Conservation (phyloP, 2,113 vertebrate genomes). For the Larimichthys crocea region DNA sequence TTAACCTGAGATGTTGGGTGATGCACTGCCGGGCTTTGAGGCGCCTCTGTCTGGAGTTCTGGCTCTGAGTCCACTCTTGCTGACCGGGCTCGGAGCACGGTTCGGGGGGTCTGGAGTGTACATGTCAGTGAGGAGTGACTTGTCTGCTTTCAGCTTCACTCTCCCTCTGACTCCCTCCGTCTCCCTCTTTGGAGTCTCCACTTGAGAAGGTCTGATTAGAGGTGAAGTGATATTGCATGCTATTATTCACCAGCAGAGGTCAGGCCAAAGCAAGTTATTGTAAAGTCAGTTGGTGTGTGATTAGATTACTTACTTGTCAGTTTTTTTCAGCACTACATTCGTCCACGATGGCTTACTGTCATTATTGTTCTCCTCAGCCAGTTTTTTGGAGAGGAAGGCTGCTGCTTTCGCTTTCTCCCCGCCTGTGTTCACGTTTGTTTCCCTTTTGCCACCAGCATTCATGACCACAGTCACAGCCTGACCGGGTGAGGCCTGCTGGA, state of each 20-base stretch:
- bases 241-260: constrained; percentile 37
- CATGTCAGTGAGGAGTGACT: constrained; percentile 63
- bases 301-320: constrained; percentile 61
- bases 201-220: constrained; percentile 51
- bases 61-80: neutral
- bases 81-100: neutral
- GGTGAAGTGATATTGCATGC: neutral
- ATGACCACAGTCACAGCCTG: constrained; percentile 52
- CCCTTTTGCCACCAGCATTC: constrained; percentile 29
- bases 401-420: constrained; percentile 24
- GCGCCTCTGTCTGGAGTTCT: constrained; percentile 57
- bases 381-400: constrained; percentile 78
- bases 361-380: constrained; percentile 70
- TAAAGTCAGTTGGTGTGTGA: neutral
- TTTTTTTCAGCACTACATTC: constrained; percentile 38
- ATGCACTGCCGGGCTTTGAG: constrained; percentile 29
- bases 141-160: constrained; percentile 68
- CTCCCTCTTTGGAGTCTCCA: constrained; percentile 57
- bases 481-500: constrained; percentile 16
- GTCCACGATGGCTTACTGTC: constrained; percentile 53
- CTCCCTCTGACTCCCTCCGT: constrained; percentile 28
- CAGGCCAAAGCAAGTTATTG: constrained; percentile 2
- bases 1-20: constrained; percentile 69
- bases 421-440: neutral
- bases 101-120: neutral